Percentiles rank a stretch among this genome's conserved stretches.
Evolutionary conservation across 2,888 invertebrate genomes (phyloP).

Genomic region (Eristalinus sepulchralis): DNA sequence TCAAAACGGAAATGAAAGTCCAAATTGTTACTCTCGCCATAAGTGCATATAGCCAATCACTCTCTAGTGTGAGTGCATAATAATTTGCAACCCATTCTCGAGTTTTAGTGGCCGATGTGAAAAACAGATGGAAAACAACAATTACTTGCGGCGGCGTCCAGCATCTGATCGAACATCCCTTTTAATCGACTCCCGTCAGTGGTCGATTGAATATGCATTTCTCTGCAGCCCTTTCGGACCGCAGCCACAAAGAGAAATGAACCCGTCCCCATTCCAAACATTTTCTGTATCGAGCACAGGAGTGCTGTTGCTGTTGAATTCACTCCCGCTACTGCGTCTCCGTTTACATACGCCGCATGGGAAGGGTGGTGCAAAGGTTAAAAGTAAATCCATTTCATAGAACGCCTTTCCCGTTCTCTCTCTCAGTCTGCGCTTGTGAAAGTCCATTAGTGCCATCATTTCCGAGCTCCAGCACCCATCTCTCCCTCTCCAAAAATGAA

Average conservation of each 20-base stretch:
- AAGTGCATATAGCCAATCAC: background rate
- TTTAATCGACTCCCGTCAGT: background rate
- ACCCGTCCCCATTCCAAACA: constrained; percentile 3
- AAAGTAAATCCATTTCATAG: background rate
- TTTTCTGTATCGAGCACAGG: background rate
- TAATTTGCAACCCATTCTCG: background rate
- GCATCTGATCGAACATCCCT: background rate
- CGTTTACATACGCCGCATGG: background rate
- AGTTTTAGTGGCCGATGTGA: background rate
- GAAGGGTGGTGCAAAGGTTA: constrained; percentile 6
- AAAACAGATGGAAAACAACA: background rate
- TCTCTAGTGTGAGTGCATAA: background rate
- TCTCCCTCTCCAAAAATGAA: background rate
- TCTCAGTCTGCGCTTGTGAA: background rate
- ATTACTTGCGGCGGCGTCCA: background rate
- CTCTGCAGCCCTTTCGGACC: background rate
- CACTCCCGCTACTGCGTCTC: background rate
- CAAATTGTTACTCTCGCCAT: background rate
- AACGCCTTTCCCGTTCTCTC: background rate
- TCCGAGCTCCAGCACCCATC: constrained; percentile 19
- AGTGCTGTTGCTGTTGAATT: constrained; percentile 35
- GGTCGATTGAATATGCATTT: background rate
- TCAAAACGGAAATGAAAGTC: background rate
- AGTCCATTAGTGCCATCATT: constrained; percentile 47
- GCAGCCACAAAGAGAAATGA: background rate